Evolutionary conservation across 23 tunicate species (phyloP).

Genomic region (Pegea sp.): DNA sequence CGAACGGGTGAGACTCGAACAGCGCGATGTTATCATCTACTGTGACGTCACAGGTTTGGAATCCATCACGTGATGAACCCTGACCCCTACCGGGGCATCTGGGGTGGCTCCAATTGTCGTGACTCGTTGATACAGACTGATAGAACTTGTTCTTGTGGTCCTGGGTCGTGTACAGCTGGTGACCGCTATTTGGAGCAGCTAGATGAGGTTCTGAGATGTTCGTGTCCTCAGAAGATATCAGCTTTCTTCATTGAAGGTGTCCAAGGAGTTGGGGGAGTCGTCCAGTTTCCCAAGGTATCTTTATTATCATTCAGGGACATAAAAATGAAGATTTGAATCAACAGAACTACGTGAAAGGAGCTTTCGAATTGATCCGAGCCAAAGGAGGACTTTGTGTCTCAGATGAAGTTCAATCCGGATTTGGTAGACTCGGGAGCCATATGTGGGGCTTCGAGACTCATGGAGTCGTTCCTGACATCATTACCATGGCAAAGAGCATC

Average conservation of each 20-base stretch:
- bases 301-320: not conserved
- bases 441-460: slow-evolving; percentile 95
- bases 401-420: slow-evolving; percentile 97
- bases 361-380: slow-evolving; percentile 50
- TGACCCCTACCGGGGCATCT: slow-evolving; percentile 74
- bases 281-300: slow-evolving; percentile 73
- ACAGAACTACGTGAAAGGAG: slow-evolving; percentile 65
- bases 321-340: not conserved
- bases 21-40: too few relatives aligned
- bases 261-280: slow-evolving; percentile 94
- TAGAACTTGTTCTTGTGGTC: slow-evolving; percentile 40
- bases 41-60: slow-evolving; percentile 69
- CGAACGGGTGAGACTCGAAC: slow-evolving; percentile 83
- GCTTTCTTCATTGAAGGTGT: slow-evolving; percentile 71
- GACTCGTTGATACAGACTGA: slow-evolving; percentile 65
- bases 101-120: slow-evolving; percentile 86
- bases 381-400: slow-evolving; percentile 74
- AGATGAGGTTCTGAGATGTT: slow-evolving; percentile 32
- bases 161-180: slow-evolving; percentile 47
- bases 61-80: slow-evolving; percentile 82
- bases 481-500: slow-evolving; percentile 87
- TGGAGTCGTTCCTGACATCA: slow-evolving; percentile 84
- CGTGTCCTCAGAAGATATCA: slow-evolving; percentile 30
- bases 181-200: slow-evolving; percentile 59
- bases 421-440: slow-evolving; percentile 82